Conservation (phyloP, 2,888 invertebrate species). For the Norana najaformis region DNA sequence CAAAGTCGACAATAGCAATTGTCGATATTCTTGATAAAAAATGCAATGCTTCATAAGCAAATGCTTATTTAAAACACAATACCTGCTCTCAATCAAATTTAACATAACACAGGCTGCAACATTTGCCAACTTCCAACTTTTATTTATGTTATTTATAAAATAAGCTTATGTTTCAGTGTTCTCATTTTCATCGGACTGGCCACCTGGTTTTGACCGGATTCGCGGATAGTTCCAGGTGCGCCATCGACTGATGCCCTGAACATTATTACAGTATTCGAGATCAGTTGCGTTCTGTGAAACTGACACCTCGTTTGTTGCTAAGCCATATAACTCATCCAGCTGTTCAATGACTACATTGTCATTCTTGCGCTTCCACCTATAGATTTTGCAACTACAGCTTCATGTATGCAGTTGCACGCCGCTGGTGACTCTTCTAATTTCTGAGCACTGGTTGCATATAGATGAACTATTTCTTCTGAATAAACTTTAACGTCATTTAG, state of each 20-base stretch:
- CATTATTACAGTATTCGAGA: not conserved
- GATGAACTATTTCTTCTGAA: not conserved
- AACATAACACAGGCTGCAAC: not conserved
- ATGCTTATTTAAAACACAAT: not conserved
- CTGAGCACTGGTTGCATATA: not conserved
- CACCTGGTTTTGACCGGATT: not conserved
- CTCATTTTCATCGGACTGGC: not conserved
- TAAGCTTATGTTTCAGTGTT: not conserved
- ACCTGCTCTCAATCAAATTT: not conserved
- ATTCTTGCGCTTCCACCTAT: not conserved
- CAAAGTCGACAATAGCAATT: not conserved
- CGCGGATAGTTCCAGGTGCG: not conserved
- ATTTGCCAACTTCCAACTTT: not conserved
- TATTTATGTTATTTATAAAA: too few species aligned
- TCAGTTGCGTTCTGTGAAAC: not conserved
- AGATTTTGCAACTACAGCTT: too few species aligned
- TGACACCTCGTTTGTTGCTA: not conserved
- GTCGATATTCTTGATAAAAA: not conserved
- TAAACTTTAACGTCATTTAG: too few species aligned
- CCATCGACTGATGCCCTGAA: not conserved
- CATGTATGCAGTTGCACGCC: too few species aligned
- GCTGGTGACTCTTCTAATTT: too few species aligned
- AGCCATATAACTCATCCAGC: not conserved
- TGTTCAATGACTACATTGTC: not conserved
- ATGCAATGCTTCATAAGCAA: not conserved